Conservation (phyloP, 2,888 invertebrate species). For the Archips crataeganus region DNA sequence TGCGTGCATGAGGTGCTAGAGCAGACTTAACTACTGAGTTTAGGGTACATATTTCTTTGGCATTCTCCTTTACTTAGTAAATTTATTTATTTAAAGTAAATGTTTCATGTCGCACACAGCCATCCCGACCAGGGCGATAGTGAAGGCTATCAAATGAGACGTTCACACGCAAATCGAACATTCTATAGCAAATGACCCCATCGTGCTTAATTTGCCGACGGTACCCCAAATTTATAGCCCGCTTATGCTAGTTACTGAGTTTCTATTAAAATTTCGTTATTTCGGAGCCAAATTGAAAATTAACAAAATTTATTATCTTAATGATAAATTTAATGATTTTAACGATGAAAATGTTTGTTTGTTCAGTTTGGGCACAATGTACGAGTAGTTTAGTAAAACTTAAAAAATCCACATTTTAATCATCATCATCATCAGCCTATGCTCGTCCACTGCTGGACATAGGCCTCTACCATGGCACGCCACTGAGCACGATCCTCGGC, state of each 20-base stretch:
- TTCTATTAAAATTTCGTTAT: slow-evolving; percentile 45
- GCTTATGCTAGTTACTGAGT: slow-evolving; percentile 24
- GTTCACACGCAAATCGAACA: slow-evolving; percentile 60
- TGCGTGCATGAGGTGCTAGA: too few relatives aligned
- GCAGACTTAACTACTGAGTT: too few relatives aligned
- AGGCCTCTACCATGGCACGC: too few relatives aligned
- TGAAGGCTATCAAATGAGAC: slow-evolving; percentile 54
- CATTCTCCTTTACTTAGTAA: too few relatives aligned
- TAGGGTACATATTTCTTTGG: too few relatives aligned
- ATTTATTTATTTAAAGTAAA: neutral
- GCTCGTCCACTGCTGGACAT: too few relatives aligned
- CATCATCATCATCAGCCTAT: too few relatives aligned
- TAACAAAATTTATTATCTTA: slow-evolving; percentile 27
- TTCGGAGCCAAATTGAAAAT: slow-evolving; percentile 34
- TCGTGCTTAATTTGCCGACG: slow-evolving; percentile 46
- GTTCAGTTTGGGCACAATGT: neutral
- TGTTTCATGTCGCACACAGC: slow-evolving; percentile 47
- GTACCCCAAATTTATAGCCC: slow-evolving; percentile 40
- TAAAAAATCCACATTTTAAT: too few relatives aligned
- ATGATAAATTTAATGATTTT: slow-evolving; percentile 2
- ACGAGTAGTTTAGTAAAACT: too few relatives aligned
- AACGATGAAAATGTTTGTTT: neutral
- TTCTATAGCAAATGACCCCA: slow-evolving; percentile 51
- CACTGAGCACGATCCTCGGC: too few relatives aligned
- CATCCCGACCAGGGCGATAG: slow-evolving; percentile 48